A percentile compares a stretch with the other conserved stretches of the same genome.
phyloP scores from a whole-genome alignment of 1,140 invertebrate genomes.

The Procambarus clarkii region DNA sequence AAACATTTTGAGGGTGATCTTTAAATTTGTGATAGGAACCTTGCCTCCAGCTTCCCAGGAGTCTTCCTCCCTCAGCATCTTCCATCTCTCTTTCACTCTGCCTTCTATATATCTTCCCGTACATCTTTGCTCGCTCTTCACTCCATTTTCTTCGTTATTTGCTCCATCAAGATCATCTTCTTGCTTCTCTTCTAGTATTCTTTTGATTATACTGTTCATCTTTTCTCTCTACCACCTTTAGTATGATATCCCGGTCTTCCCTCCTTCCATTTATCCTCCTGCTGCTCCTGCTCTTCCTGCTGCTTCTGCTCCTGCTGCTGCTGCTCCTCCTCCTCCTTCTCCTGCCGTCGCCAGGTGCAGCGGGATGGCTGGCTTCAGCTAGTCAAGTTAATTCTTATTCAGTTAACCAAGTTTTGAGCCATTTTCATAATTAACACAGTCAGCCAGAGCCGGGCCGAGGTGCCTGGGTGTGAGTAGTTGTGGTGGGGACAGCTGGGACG shows the following conservation, averaged over 20 bases:
- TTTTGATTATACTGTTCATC: neutral
- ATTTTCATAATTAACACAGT: slow-evolving; percentile 62
- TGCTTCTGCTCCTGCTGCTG: too few species aligned
- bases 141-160: neutral
- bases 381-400: slow-evolving; percentile 61
- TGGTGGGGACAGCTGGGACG: neutral
- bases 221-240: too few species aligned
- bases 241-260: neutral
- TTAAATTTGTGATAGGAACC: too few species aligned
- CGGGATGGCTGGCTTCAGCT: neutral
- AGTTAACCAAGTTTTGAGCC: slow-evolving; percentile 51
- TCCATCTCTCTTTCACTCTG: neutral
- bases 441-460: neutral
- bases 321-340: neutral
- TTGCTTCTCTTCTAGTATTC: neutral
- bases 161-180: neutral
- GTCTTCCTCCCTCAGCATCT: too few species aligned
- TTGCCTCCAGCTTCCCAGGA: too few species aligned
- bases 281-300: neutral
- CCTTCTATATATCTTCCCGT: neutral
- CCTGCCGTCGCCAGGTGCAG: neutral
- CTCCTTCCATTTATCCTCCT: neutral
- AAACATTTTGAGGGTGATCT: too few species aligned
- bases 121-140: neutral
- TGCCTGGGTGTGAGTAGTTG: neutral